Base-by-base conservation (phyloP, 2,113 vertebrate genomes). In the Herpailurus yagouaroundi region DNA sequence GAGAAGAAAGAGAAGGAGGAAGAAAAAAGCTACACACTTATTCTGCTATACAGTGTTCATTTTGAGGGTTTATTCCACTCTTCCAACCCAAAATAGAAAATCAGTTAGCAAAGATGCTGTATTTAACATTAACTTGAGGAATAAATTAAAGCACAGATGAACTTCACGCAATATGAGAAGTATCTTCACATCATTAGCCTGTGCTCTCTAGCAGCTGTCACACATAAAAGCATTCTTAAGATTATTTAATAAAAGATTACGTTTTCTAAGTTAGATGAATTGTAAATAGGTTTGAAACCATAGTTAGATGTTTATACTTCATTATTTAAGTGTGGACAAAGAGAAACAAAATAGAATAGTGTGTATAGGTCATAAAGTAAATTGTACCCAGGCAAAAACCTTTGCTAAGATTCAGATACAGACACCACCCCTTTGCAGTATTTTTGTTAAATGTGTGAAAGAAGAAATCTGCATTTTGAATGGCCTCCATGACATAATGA, bases 161-260 rank as follows among this genome's bases (percentile, higher is more conserved):
- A 76, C 33, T n/a, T 83, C 15, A 64, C 60, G 55, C 87, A 94
- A 96, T n/a, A 64, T 23, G 66, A 95, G 23, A 86, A 89, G 82
- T 33, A 7, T 86, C 89, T 91, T 48, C 79, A 86, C 48, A 88
- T 89, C 31, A n/a, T 81, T 96, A 86, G 80, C 63, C 48, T 83
- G n/a, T 60, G 71, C 27, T 15, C 27, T 57, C 81, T 92, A 91
- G 96, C 86, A 97, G 95, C 97, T 92, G 95, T 89, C 90, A 76
- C 9, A 77, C 90, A 96, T 97, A 60, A 96, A 97, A 98, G 84
- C 96, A 97, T 97, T 97, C 96, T 96, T 97, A 69, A 89, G 68
- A 91, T 95, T 94, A 96, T 36, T 92, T 79, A 91, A 94, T 84
- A 90, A 95, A 83, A 84, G 50, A 80, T 88, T 90, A 94, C 33